Evolutionary conservation across 64 coral and sea anemone species (phyloP).

Genomic region (Dendronephthya gigantea): DNA sequence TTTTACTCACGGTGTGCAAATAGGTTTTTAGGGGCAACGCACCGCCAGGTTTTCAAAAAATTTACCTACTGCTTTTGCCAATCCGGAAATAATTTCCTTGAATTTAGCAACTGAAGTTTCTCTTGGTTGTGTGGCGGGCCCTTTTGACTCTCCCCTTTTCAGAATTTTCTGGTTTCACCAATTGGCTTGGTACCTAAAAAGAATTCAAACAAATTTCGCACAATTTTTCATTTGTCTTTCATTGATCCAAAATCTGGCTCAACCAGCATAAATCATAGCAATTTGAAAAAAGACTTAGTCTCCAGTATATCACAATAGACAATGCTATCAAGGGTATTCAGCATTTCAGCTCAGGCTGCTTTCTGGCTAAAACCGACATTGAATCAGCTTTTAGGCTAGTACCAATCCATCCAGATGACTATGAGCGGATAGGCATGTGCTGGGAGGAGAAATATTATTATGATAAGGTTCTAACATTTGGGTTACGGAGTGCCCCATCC

Average conservation of each 20-base stretch:
- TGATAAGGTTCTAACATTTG: too few species aligned
- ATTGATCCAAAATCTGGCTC: neutral
- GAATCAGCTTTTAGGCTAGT: neutral
- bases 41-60: neutral
- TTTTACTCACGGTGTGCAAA: neutral
- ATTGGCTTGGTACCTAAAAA: neutral
- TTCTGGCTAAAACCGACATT: neutral
- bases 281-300: neutral
- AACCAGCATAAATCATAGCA: neutral
- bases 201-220: too few species aligned
- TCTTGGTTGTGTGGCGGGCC: neutral
- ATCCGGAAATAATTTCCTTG: neutral
- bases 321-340: neutral
- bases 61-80: neutral
- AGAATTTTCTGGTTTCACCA: neutral
- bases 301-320: conserved; percentile 9
- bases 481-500: too few species aligned
- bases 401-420: conserved; percentile 2
- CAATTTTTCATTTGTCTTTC: neutral
- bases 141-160: neutral
- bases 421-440: neutral
- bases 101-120: neutral
- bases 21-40: neutral
- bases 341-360: neutral
- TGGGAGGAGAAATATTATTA: conserved; percentile 6